These are phyloP conservation scores for Cladopsammia gracilis DNA, from an alignment of 64 coral and sea anemone genomes.

Conservation along the genomic window DNA sequence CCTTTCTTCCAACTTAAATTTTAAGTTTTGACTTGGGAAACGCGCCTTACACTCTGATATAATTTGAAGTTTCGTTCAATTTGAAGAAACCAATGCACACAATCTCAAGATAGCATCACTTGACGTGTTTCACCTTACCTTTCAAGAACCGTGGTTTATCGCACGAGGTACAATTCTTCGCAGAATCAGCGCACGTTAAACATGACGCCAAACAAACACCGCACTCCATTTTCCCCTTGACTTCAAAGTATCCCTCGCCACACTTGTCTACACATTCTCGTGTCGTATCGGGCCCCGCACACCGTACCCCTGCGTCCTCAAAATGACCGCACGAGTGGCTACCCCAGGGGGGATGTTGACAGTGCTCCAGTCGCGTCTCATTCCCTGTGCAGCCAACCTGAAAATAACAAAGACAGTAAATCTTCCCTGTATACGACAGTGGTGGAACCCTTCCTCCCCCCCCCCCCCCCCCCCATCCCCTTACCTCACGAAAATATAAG, in stretches of 20 bases:
- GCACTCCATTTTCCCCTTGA: constrained; percentile 14
- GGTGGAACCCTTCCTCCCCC: no score
- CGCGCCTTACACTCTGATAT: no score
- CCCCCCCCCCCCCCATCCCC: no score
- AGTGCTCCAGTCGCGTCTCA: constrained; percentile 72
- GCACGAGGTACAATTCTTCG: constrained; percentile 64
- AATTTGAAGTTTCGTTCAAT: no score
- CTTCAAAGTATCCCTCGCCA: constrained; percentile 72
- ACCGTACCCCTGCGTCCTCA: constrained; percentile 90
- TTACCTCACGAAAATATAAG: no score
- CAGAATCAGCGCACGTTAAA: constrained; percentile 71
- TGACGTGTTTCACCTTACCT: constrained; percentile 40
- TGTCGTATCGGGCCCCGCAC: constrained; percentile 76
- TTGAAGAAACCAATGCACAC: no score
- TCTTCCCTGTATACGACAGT: no score
- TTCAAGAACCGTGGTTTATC: constrained; percentile 71
- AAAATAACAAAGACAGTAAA: background rate
- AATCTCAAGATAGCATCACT: no score
- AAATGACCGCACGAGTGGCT: constrained; percentile 83
- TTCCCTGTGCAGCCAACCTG: constrained; percentile 76
- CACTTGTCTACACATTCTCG: constrained; percentile 72
- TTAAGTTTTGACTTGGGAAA: no score
- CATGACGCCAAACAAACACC: constrained; percentile 65
- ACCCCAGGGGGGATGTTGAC: constrained; percentile 66
- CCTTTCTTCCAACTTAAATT: no score